Evolutionary conservation across 2,888 invertebrate species (phyloP).

Genomic region (Ramazzottius varieornatus): DNA sequence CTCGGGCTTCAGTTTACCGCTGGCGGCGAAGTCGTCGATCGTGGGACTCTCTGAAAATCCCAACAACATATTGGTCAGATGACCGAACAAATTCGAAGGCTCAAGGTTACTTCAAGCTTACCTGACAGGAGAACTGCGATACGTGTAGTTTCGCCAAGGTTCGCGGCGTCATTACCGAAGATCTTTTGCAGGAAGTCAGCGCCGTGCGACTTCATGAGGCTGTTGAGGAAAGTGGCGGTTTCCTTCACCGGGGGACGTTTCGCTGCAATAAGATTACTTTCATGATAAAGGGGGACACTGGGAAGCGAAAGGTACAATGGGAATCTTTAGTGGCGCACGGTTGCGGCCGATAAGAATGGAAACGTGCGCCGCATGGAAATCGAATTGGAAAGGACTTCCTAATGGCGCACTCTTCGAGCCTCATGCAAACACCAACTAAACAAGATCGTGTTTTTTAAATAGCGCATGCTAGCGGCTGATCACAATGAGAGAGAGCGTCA

Average conservation of each 20-base stretch:
- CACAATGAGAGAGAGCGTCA: too few species aligned
- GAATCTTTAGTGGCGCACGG: too few species aligned
- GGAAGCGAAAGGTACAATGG: too few species aligned
- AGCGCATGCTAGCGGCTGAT: too few species aligned
- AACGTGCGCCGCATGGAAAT: too few species aligned
- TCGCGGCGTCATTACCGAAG: constrained; percentile 75
- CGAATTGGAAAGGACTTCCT: too few species aligned
- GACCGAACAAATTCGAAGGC: neutral
- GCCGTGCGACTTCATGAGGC: constrained; percentile 71
- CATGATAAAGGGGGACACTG: too few species aligned
- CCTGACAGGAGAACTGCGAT: constrained; percentile 82
- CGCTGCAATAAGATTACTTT: constrained; percentile 40
- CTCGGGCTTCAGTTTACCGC: constrained; percentile 52
- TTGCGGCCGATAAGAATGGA: too few species aligned
- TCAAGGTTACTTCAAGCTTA: constrained; percentile 22
- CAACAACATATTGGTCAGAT: constrained; percentile 6
- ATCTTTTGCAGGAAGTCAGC: constrained; percentile 86
- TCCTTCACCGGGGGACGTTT: constrained; percentile 88
- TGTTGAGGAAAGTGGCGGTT: constrained; percentile 76
- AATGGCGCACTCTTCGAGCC: too few species aligned
- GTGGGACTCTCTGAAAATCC: constrained; percentile 54
- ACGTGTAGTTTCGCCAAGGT: constrained; percentile 73
- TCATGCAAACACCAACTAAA: too few species aligned
- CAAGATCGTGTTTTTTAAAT: too few species aligned
- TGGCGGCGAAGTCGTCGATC: constrained; percentile 75